Evolutionary conservation across 2,113 vertebrate species (phyloP).

Genomic region (Fukomys damarensis): DNA sequence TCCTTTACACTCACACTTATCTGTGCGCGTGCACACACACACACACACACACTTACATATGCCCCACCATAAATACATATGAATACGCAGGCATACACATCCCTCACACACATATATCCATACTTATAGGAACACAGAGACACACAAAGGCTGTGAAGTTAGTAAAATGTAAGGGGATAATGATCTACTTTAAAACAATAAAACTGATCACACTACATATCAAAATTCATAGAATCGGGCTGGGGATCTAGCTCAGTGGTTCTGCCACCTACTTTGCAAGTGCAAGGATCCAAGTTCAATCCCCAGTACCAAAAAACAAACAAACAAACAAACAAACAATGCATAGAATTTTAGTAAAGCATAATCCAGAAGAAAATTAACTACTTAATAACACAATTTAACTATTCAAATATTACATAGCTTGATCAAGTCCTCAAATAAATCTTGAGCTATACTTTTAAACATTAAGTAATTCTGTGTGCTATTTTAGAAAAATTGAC

Average conservation of each 20-base stretch:
- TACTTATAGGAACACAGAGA: background rate
- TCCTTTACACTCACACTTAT: background rate
- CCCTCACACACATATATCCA: background rate
- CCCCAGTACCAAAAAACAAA: no score
- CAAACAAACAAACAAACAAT: background rate
- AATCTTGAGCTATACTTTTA: background rate
- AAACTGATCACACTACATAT: background rate
- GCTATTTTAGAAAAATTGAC: background rate
- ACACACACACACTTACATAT: background rate
- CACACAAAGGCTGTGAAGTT: background rate
- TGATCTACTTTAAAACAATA: background rate
- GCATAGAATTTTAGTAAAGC: background rate
- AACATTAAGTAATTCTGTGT: background rate
- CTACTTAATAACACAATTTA: background rate
- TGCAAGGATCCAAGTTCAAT: no score
- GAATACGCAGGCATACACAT: background rate
- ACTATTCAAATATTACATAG: background rate
- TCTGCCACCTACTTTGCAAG: no score
- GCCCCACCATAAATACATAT: background rate
- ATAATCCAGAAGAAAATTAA: background rate
- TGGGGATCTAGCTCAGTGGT: no score
- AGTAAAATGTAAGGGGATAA: background rate
- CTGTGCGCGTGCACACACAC: background rate
- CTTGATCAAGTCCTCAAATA: background rate
- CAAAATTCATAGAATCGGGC: background rate